Evolutionary conservation across 35 echinoderm and acorn worm genomes (phyloP).

Genomic region (Ophiothrix spiculata): DNA sequence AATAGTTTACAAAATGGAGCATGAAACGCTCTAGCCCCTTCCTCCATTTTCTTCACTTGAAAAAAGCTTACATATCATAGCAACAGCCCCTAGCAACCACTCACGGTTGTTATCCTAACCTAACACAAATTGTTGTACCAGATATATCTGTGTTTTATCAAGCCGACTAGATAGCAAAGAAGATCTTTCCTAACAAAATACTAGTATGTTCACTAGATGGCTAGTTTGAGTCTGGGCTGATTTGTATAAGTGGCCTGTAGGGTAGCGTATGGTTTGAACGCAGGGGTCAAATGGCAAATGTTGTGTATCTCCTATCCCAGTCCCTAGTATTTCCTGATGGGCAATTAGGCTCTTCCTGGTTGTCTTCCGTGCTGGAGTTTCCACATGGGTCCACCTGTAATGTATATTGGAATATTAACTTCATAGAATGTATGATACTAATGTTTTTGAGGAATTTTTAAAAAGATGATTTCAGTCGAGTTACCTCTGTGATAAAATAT

Average conservation of each 20-base stretch:
- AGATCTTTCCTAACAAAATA: not conserved
- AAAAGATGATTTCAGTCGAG: too few species aligned
- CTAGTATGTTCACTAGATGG: not conserved
- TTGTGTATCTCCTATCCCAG: not conserved
- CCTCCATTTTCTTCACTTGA: not conserved
- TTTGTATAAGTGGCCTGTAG: not conserved
- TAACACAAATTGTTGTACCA: not conserved
- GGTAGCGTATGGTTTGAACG: not conserved
- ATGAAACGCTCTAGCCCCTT: not conserved
- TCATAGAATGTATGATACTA: too few species aligned
- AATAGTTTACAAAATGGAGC: constrained; percentile 8
- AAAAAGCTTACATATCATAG: not conserved
- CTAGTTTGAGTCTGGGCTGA: not conserved
- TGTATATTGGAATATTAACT: not conserved
- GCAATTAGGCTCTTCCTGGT: not conserved
- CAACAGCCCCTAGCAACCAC: not conserved
- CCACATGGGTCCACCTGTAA: not conserved
- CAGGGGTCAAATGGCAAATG: not conserved
- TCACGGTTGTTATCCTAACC: not conserved
- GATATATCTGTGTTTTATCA: not conserved
- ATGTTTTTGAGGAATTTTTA: too few species aligned
- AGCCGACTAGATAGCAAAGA: not conserved
- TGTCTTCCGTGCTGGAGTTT: not conserved
- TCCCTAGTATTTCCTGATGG: constrained; percentile 6
- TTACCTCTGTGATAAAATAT: too few species aligned